Percentiles rank a stretch among this genome's conserved stretches.
Conservation (phyloP, 1,140 invertebrate genomes). For the Tetramorium alpestre region DNA sequence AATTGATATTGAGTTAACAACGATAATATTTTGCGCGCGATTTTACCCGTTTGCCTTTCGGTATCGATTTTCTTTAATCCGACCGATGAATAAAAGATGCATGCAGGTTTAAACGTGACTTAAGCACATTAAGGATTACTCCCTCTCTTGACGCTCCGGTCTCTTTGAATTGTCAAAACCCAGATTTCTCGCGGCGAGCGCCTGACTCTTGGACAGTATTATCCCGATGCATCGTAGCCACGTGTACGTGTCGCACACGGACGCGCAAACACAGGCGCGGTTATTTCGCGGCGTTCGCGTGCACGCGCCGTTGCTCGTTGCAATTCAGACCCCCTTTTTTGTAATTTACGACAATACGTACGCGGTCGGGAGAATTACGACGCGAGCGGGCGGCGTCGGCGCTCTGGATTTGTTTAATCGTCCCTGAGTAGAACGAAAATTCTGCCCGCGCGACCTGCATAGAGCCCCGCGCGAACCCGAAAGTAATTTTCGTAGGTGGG, state of each 20-base stretch:
- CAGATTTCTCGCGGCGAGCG: not conserved
- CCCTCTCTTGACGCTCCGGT: not conserved
- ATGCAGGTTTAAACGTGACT: conserved; percentile 1
- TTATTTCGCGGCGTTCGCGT: conserved; percentile 60
- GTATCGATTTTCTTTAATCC: conserved; percentile 48
- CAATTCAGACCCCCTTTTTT: conserved; percentile 76
- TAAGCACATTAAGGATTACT: conserved; percentile 25
- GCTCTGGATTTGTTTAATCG: conserved; percentile 62
- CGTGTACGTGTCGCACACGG: conserved; percentile 34
- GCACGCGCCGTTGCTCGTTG: conserved; percentile 55
- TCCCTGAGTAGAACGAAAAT: conserved; percentile 60
- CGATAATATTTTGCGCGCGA: not conserved
- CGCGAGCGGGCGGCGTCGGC: conserved; percentile 41
- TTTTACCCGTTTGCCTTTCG: not conserved
- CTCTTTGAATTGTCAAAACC: not conserved
- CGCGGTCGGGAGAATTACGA: conserved; percentile 49
- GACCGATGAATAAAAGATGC: conserved; percentile 45
- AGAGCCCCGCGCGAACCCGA: not conserved
- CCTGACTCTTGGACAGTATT: conserved; percentile 53
- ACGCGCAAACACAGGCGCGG: conserved; percentile 27
- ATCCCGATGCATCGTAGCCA: conserved; percentile 39
- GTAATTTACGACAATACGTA: conserved; percentile 77
- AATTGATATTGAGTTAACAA: not conserved
- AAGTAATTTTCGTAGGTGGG: conserved; percentile 42
- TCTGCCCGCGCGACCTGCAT: conserved; percentile 28